Evolutionary conservation across 2,113 vertebrate species (phyloP).

Genomic region (Tapirus terrestris): DNA sequence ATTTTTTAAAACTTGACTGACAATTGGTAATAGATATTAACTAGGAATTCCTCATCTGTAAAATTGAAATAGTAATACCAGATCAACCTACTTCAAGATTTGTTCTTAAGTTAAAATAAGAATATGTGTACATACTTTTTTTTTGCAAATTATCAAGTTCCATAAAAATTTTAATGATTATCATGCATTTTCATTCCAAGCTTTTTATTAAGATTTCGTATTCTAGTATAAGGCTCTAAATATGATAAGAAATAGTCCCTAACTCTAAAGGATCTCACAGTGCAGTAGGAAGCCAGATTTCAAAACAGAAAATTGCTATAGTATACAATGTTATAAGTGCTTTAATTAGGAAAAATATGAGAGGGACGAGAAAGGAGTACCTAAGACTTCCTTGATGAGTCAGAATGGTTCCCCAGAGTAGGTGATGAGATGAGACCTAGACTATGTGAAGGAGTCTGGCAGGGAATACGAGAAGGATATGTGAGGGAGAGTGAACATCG

Average conservation of each 20-base stretch:
- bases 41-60: slow-evolving; percentile 5
- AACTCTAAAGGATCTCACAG: not conserved
- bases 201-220: not conserved
- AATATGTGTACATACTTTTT: not conserved
- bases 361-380: not conserved
- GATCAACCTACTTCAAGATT: not conserved
- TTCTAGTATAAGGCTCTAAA: slow-evolving; percentile 1
- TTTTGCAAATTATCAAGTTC: not conserved
- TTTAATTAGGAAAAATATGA: not conserved
- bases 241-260: not conserved
- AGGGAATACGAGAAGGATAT: not conserved
- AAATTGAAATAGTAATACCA: not conserved
- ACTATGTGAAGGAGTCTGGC: not conserved
- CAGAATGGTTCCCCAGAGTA: not conserved
- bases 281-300: not conserved
- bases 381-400: not conserved
- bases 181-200: not conserved
- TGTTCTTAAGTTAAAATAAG: slow-evolving; percentile 6
- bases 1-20: not conserved
- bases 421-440: not conserved
- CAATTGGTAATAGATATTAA: not conserved
- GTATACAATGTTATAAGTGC: not conserved
- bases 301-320: not conserved
- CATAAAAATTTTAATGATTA: slow-evolving; percentile 3
- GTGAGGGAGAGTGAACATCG: not conserved